phyloP scores from a whole-genome alignment of 1,140 invertebrate genomes.

The Nasonia giraulti region DNA sequence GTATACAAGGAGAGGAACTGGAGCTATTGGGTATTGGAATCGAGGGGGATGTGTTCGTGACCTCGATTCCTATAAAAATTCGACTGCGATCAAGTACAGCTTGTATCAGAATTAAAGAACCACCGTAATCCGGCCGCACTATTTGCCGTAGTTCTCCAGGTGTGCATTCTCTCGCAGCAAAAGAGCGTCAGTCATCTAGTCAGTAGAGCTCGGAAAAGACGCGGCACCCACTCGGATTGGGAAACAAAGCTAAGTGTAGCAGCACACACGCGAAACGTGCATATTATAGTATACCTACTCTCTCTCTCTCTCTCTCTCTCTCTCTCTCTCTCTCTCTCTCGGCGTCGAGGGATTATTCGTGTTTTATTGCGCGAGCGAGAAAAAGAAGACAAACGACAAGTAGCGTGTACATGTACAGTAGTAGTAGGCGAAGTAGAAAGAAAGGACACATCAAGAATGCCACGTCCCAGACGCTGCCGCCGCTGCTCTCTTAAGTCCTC shows the following conservation, averaged over 20 bases:
- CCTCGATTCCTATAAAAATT: too few relatives aligned
- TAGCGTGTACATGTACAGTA: background rate
- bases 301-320: too few relatives aligned
- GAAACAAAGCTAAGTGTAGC: background rate
- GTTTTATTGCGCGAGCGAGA: background rate
- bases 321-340: too few relatives aligned
- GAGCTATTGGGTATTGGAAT: background rate
- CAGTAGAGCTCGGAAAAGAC: too few relatives aligned
- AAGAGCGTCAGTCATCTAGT: conserved; percentile 21
- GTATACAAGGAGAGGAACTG: background rate
- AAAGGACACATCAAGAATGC: conserved; percentile 36
- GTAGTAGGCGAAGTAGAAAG: background rate
- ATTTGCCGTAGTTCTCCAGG: background rate
- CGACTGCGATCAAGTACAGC: too few relatives aligned
- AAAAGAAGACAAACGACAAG: background rate
- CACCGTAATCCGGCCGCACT: background rate
- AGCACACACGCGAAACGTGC: too few relatives aligned
- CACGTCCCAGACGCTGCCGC: conserved; percentile 8
- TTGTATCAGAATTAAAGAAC: too few relatives aligned
- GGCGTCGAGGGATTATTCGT: background rate
- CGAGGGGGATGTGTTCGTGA: too few relatives aligned
- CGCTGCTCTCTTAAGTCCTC: conserved; percentile 37
- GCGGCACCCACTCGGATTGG: too few relatives aligned
- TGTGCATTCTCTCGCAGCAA: background rate
- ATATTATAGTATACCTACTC: too few relatives aligned